Base-by-base conservation (phyloP, 1,140 invertebrate species). In the Drosophila hydei region DNA sequence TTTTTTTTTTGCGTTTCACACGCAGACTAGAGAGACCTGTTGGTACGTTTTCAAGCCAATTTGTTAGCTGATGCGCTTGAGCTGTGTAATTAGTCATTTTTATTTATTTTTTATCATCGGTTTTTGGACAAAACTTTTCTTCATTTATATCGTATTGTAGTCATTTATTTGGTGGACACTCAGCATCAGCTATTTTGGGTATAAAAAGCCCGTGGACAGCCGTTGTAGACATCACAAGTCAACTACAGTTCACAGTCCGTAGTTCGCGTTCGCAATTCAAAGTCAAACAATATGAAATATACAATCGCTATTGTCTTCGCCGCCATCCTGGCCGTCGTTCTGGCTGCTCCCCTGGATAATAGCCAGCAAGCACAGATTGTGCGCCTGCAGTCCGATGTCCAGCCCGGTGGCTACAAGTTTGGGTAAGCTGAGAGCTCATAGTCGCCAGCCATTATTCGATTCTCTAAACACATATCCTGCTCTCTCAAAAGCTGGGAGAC, bases 331-430 rank as follows among this genome's bases (percentile, higher is more conserved):
- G 88, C 90, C 42, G 69, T 77, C 5, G 74, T 74, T 52, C 74
- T 91, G 50, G 83, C 90, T 11, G 89, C 76, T 12, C 89, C 90
- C 7, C 25, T 71, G 23, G 65, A 77, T 48, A 43, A 64, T 4
- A 42, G 30, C 21, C 1, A 18, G 1, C 64, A 90, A 0, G 93
- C 93, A 0, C 52, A 81, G 23, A 83, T 93, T 64, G 25, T 93
- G 47, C 77, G 75, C 5, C 84, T 90, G 62, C 91, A 92, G 0
- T 79, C 56, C 54, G 91, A 93, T 75, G 93, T 93, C 62, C 92
- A 93, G 43, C 75, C 93, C 16, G 92, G 92, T 25, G 84, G 91
- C 36, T 94, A 91, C 91, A 77, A 64, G 11, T 93, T 90, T 61
- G 67, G n/a, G 93, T 94, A 91, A 93, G 93, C 58, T 25, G 8